These are phyloP conservation scores for Damaliscus lunatus DNA, from an alignment of 2,113 vertebrate species.

Conservation along the genomic window DNA sequence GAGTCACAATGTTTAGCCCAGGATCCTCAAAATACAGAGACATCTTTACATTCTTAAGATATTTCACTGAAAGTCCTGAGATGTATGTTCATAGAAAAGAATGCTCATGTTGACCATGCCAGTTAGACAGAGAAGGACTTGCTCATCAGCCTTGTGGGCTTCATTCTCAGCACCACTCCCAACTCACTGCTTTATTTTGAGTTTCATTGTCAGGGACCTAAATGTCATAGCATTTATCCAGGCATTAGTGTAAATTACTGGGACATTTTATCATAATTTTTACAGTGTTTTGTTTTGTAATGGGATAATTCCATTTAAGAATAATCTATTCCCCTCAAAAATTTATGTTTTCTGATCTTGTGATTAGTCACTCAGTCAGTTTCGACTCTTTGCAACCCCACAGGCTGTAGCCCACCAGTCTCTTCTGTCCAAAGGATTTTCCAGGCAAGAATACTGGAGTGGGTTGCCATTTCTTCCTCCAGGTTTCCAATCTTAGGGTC, in stretches of 20 bases:
- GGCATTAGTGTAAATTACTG: background rate
- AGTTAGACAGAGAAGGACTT: background rate
- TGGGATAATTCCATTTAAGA: background rate
- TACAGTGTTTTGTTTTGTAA: background rate
- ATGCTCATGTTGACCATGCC: background rate
- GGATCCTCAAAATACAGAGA: background rate
- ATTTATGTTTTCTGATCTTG: background rate
- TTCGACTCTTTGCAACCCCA: background rate
- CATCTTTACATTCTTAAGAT: background rate
- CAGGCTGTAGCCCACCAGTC: background rate
- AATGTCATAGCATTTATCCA: background rate
- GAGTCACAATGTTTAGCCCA: background rate
- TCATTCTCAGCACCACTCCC: background rate
- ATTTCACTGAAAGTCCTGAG: background rate
- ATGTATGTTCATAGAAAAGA: background rate
- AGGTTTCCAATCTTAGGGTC: background rate
- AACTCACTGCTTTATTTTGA: background rate
- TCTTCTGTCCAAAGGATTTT: background rate
- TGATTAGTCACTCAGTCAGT: background rate
- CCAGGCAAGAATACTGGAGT: background rate
- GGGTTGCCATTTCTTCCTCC: background rate
- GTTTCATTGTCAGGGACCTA: background rate
- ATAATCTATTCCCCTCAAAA: background rate
- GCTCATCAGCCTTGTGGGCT: background rate
- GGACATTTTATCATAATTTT: background rate